Conservation (phyloP, 2,888 invertebrate species). For the Buathra laborator region DNA sequence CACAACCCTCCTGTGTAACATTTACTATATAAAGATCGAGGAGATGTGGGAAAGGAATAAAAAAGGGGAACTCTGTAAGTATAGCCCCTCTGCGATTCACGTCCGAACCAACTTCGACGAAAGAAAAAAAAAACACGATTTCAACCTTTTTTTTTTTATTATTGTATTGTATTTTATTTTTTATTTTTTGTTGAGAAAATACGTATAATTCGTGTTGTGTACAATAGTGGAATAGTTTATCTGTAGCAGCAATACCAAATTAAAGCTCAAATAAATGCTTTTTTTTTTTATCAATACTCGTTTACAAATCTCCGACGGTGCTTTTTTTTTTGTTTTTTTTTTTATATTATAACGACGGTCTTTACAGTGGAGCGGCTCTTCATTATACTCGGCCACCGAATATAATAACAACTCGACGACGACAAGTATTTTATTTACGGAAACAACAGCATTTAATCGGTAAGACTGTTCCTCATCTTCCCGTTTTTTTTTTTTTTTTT, state of each 20-base stretch:
- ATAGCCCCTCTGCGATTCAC: not conserved
- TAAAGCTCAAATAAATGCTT: constrained; percentile 58
- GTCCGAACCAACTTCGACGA: no score
- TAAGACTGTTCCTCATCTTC: constrained; percentile 18
- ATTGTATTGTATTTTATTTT: constrained; percentile 62
- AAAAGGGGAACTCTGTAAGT: not conserved
- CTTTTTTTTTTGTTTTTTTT: constrained; percentile 24
- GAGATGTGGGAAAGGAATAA: not conserved
- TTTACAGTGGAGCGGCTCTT: constrained; percentile 23
- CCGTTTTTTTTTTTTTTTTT: not conserved
- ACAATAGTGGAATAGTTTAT: constrained; percentile 67
- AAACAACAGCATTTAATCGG: constrained; percentile 32
- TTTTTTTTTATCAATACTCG: not conserved
- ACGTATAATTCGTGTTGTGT: constrained; percentile 78
- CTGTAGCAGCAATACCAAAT: constrained; percentile 64
- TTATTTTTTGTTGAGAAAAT: constrained; percentile 81
- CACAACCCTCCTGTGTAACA: not conserved
- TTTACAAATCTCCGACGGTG: constrained; percentile 1
- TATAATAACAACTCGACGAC: constrained; percentile 26
- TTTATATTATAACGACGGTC: constrained; percentile 33
- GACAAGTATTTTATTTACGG: constrained; percentile 29
- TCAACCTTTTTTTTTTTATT: not conserved
- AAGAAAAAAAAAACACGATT: not conserved
- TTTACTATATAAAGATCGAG: not conserved
- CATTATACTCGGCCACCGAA: constrained; percentile 11